These are phyloP conservation scores for Buceros bicornis DNA, from an alignment of 2,797 vertebrate species.

Conservation along the genomic window DNA sequence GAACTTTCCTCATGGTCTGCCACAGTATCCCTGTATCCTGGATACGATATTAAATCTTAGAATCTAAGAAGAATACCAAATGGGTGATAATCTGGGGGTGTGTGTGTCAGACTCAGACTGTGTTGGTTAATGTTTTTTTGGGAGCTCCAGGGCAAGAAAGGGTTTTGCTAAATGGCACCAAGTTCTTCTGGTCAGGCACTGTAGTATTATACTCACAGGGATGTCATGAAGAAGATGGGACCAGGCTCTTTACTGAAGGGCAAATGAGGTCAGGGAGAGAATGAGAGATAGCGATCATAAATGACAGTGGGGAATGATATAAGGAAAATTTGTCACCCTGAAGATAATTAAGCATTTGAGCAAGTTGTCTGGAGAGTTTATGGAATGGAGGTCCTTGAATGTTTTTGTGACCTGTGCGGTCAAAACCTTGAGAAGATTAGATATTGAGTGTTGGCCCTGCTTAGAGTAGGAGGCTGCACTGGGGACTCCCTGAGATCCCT, in stretches of 20 bases:
- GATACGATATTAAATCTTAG: background rate
- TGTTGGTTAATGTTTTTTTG: background rate
- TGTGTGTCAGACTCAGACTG: background rate
- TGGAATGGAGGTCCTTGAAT: background rate
- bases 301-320: background rate
- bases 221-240: background rate
- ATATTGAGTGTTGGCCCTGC: background rate
- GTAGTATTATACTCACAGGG: background rate
- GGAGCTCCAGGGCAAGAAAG: background rate
- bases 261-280: background rate
- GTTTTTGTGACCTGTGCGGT: background rate
- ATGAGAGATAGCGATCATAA: background rate
- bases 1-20: background rate
- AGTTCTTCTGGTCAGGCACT: background rate
- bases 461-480: background rate
- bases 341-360: background rate
- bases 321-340: background rate
- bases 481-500: fast-evolving
- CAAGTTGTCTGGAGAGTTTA: background rate
- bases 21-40: background rate
- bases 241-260: background rate
- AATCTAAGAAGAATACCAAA: background rate
- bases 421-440: background rate
- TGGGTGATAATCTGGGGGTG: background rate
- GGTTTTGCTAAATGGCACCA: background rate